Percentiles rank a stretch among this genome's conserved stretches.
phyloP scores from a whole-genome alignment of 2,888 invertebrate genomes.

The Pollenia amentaria region DNA sequence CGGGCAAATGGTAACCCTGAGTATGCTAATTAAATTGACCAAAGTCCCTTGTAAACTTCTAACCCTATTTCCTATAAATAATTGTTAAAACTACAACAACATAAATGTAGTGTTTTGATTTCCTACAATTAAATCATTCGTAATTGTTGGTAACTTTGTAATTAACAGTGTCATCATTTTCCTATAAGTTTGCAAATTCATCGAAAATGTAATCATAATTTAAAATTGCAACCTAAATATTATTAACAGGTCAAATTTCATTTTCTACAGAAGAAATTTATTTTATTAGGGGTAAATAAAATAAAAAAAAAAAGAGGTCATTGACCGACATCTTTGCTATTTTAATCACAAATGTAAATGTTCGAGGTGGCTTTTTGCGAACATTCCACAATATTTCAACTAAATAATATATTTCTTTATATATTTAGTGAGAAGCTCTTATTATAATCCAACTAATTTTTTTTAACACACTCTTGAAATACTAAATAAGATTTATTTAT shows the following conservation, averaged over 20 bases:
- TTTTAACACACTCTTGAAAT: background rate
- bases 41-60: too few relatives aligned
- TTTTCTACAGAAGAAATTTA: conserved; percentile 2
- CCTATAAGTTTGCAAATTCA: background rate
- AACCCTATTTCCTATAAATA: too few relatives aligned
- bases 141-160: too few relatives aligned
- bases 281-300: background rate
- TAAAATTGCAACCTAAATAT: conserved; percentile 19
- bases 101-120: too few relatives aligned
- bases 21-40: too few relatives aligned
- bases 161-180: too few relatives aligned
- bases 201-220: background rate
- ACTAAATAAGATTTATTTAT: background rate
- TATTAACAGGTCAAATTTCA: conserved; percentile 33
- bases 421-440: background rate
- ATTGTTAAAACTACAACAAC: too few relatives aligned
- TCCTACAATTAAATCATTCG: too few relatives aligned
- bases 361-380: background rate
- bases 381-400: background rate
- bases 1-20: too few relatives aligned
- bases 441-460: background rate
- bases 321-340: conserved; percentile 25
- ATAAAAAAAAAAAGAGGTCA: conserved; percentile 26
- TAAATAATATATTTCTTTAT: background rate
- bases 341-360: conserved; percentile 12